Base-by-base conservation (phyloP, 2,113 vertebrate genomes). In the Caranx ignobilis region DNA sequence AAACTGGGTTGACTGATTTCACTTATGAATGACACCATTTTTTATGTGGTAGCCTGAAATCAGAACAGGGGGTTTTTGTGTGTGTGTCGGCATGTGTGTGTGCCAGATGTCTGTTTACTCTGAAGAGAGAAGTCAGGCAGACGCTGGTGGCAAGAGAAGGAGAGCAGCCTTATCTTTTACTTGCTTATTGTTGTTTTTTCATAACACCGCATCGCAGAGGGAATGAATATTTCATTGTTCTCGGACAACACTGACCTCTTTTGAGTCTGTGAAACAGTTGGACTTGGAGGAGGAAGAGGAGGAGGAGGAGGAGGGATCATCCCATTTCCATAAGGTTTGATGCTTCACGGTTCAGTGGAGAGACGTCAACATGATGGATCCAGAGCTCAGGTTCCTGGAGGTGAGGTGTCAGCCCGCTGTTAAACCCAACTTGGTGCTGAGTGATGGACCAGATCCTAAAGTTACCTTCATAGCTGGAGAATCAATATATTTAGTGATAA, bases 1-100 rank as follows among this genome's bases (percentile, higher is more conserved):
- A 89, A 92, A 87, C 83, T 91, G 75, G 91, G 89, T 85, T 91
- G 88, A 88, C 73, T 77, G 84, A 81, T 85, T 89, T 91, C 69
- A 82, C 76, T 87, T 57, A 67, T 85, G 77, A 89, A 87, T 89
- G 89, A 86, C 91, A 89, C 88, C 79, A 82, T 88, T 91, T 86
- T 76, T 79, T 48, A 71, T 56, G 61, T 82, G 43, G 79, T 87
- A 41, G 8, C 39, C 39, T 41, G 82, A 85, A 86, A 87, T 75
- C 85, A 70, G 90, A 83, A 74, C 85, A 79, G 68, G 64, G 65
- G 62, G 55, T 16, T 64, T 79, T 70, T 47, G 73, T 81, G 74
- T 31, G 82, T 62, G 60, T 71, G 72, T 78, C 26, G 26, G 67
- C 3, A 1, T 15, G 19, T 16, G 41, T 54, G 64, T 83, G 84